Conservation (phyloP, 2,888 invertebrate genomes). For the Macaria liturata region DNA sequence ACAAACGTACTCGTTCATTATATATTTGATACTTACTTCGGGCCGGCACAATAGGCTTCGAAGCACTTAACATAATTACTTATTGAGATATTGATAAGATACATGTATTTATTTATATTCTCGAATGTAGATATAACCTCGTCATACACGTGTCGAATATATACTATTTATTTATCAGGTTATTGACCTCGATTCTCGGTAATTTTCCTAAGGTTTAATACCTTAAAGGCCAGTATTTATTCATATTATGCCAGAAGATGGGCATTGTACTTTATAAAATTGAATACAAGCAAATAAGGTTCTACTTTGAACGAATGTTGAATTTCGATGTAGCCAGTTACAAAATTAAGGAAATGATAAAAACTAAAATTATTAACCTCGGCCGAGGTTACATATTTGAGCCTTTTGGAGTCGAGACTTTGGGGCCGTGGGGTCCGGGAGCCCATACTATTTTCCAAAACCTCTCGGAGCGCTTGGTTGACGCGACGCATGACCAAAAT, state of each 20-base stretch:
- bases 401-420: too few species aligned
- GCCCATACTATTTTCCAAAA: too few species aligned
- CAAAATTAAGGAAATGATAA: too few species aligned
- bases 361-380: too few species aligned
- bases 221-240: not conserved
- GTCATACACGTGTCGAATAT: conserved; percentile 40
- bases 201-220: conserved; percentile 19
- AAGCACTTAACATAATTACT: conserved; percentile 43
- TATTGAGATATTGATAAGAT: conserved; percentile 45
- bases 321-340: too few species aligned
- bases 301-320: too few species aligned
- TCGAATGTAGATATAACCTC: not conserved
- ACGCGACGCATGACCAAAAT: too few species aligned
- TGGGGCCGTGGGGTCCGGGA: too few species aligned
- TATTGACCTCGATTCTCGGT: conserved; percentile 38
- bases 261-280: conserved; percentile 10
- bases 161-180: conserved; percentile 35
- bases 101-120: not conserved
- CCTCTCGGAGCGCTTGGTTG: too few species aligned
- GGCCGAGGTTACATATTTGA: too few species aligned
- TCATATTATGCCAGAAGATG: not conserved
- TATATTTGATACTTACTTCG: not conserved
- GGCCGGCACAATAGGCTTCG: conserved; percentile 17
- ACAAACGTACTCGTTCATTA: not conserved
- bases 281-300: not conserved